Base-by-base conservation (phyloP, 2,797 vertebrate species). In the Cirrhinus molitorella region DNA sequence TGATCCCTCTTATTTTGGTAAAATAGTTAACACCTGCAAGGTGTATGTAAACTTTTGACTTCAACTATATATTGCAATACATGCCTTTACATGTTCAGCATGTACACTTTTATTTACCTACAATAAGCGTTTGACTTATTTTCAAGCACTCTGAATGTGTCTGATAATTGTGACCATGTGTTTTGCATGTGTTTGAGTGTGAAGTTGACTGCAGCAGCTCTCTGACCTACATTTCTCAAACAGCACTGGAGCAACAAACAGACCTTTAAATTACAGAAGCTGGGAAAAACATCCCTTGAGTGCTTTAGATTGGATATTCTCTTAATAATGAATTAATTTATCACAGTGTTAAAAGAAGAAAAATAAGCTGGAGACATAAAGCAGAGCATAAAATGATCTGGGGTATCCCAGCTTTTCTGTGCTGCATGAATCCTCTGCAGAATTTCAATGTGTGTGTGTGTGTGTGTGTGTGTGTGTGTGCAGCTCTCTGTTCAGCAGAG, bases 401-500 rank as follows among this genome's bases (percentile, higher is more conserved):
- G 63, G 34, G 37, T 57, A 45, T 80, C n/a, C 65, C 65, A 21
- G 49, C 34, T 57, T 51, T 37, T 49, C 45, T 66, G 55, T 80
- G 23, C 79, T 70, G 66, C 65, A 70, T 80, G 16, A 71, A 71
- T 80, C 66, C 23, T 59, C 79, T 71, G 53, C 37, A 70, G 51
- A 11, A 5, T 43, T 59, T 45, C n/a, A 4, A 5, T 68, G 49
- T 57, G 12, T n/a, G 37, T 77, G 65, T 55, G 47, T 63, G 21
- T 37, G 51, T 49, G 23, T 80, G 1, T 16, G n/a, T 37, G 13
- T 78, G 63, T 68, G 87, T 83, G 82, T 85, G 79, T 17, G 85
- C 28, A 31, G 61, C 87, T 78, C 77, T 63, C 31, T 81, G 87
- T 77, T 89, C 88, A 89, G 87, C 81, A 71, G 74, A 87, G 89